Base-by-base conservation (phyloP, 2,797 vertebrate genomes). In the Glossophaga mutica region DNA sequence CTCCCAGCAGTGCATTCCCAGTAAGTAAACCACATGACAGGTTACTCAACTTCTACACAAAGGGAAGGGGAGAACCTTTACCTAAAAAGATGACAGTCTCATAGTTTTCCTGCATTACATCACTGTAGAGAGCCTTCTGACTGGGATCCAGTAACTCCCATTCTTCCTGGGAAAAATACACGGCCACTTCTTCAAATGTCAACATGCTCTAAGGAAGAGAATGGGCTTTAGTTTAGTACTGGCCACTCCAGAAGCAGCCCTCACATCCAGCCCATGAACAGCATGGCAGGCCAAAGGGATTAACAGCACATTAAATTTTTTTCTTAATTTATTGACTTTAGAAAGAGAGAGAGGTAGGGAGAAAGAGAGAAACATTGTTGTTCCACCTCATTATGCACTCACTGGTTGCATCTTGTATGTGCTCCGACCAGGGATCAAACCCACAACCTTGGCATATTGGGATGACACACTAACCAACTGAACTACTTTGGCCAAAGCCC, bases 161-260 rank as follows among this genome's bases (percentile, higher is more conserved):
- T 79, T 97, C 97, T 87, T 96, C 97, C 78, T 95, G 91, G 34
- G 96, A 95, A 92, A 98, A 98, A 93, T 96, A 97, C 34, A 98
- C 46, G 5, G 97, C 97, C 59, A 97, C 97, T 87, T 97, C 97
- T 91, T 97, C 97, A 92, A 96, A 97, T 37, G 90, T 88, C 76
- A 97, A 95, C 76, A 95, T 89, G 42, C 67, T 96, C 97, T 98
- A 71, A 79, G 91, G 82, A 96, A 96, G 34, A 94, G 34, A 97
- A 92, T 14, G n/a, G 12, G 74, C 59, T 90, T 87, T 21, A 87
- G 74, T 39, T 97, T 73, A 87, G 77, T 83, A 89, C 24, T 16
- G 65, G 46, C 9, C 42, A 62, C 78, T 87, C 50, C 12, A 74
- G 71, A 65, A 29, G 32, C 34, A 88, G 52, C 8, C 29, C 44